Base-by-base conservation (phyloP, 1,140 invertebrate genomes). In the Metopolophium dirhodum region DNA sequence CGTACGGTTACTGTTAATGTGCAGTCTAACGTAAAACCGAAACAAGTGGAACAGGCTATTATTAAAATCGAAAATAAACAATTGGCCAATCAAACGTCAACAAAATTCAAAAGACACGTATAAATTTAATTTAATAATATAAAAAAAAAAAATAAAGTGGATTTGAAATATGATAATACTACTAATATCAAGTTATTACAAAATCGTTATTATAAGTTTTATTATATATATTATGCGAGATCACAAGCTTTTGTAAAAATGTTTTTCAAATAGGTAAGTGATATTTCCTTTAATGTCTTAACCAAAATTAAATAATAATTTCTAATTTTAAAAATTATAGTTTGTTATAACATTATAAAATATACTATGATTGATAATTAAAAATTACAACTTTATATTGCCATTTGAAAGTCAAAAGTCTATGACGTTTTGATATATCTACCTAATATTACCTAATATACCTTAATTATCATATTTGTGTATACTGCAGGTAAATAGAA, bases 71-170 rank as follows among this genome's bases (percentile, higher is more conserved):
- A 77, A 77, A 77, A 77, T 77, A 77, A 77, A n/a, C 61, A 77
- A n/a, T 18, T 77, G n/a, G 30, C n/a, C 14, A 77, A 77, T 77
- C n/a, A 77, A 8, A n/a, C 61, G 61, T 7, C n/a, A 77, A 35
- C 14, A 77, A 77, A 77, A n/a, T 18, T n/a, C 14, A 77, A 77
- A 77, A n/a, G 61, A 77, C 61, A 77, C n/a, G 30, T n/a, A 77
- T 77, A 77, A 77, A 77, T 77, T 77, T n/a, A 77, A 77, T 77
- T 77, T n/a, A 77, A 18, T n/a, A n/a, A 77, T n/a, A n/a, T 77
- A 77, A 77, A 18, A 77, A 61, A 77, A 61, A 30, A 30, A 77
- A 68, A 68, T 68, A 68, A 68, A n/a, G 30, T 68, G 3, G 2
- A 77, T n/a, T 7, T 77, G 14, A 77, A 77, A 77, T 77, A n/a